phyloP scores from a whole-genome alignment of 2,113 vertebrate genomes.

The Fregetta grallaria region DNA sequence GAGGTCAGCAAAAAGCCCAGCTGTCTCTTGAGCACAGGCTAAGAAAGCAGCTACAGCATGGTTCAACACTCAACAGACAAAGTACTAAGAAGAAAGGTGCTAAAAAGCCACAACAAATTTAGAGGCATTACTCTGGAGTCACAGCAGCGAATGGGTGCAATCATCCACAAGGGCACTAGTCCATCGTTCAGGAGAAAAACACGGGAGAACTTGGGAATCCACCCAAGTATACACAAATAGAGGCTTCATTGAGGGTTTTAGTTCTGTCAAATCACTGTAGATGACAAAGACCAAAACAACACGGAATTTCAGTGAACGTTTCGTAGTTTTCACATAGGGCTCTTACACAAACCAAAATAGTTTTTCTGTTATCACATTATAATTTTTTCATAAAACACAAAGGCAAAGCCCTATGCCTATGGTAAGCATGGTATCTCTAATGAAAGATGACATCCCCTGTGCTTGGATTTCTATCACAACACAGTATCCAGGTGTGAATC shows the following conservation, averaged over 20 bases:
- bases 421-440: background rate
- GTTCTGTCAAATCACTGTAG: background rate
- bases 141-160: background rate
- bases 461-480: background rate
- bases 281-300: background rate
- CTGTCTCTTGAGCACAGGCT: background rate
- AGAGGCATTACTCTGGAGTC: background rate
- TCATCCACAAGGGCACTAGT: too few species aligned
- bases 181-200: background rate
- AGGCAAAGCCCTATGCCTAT: background rate
- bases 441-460: background rate
- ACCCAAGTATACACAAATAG: background rate
- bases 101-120: background rate
- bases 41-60: background rate
- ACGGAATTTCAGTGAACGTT: background rate
- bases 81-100: background rate
- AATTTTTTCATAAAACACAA: background rate
- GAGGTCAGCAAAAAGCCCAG: background rate
- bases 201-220: background rate
- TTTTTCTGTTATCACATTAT: background rate
- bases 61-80: background rate
- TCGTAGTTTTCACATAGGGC: background rate
- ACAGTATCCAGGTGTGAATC: background rate
- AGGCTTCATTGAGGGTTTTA: background rate
- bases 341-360: fast-evolving